Evolutionary conservation across 2,888 invertebrate genomes (phyloP).

Genomic region (Homarus gammarus): DNA sequence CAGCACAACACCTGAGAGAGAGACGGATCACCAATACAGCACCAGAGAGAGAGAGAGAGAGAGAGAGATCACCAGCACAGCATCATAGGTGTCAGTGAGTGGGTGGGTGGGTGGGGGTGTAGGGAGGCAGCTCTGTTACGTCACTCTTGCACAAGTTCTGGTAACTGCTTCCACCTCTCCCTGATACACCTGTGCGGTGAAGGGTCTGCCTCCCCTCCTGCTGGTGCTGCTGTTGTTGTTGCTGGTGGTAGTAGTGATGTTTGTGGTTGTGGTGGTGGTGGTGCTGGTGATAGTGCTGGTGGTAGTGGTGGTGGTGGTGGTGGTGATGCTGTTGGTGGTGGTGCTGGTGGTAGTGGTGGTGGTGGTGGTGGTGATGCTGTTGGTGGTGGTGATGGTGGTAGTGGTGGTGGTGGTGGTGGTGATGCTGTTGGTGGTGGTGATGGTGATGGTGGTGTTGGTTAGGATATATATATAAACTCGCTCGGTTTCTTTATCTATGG

Average conservation of each 20-base stretch:
- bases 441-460: not conserved
- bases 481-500: too few relatives aligned
- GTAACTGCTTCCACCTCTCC: not conserved
- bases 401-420: not conserved
- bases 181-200: not conserved
- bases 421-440: not conserved
- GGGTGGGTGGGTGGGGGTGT: not conserved
- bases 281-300: too few relatives aligned
- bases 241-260: too few relatives aligned
- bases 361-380: not conserved
- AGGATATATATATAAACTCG: too few relatives aligned
- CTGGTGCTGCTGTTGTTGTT: too few relatives aligned
- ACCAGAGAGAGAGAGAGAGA: not conserved
- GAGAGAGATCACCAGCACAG: not conserved
- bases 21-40: not conserved
- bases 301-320: too few relatives aligned
- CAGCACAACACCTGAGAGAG: not conserved
- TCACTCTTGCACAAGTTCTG: not conserved
- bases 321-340: not conserved
- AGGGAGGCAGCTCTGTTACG: not conserved
- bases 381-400: not conserved
- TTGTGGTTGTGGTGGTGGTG: too few relatives aligned
- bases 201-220: too few relatives aligned
- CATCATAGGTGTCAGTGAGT: not conserved
- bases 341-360: too few relatives aligned